Percentiles rank a stretch among this genome's conserved stretches.
Conservation (phyloP, 2,888 invertebrate species). For the Lasioglossum malachurum region DNA sequence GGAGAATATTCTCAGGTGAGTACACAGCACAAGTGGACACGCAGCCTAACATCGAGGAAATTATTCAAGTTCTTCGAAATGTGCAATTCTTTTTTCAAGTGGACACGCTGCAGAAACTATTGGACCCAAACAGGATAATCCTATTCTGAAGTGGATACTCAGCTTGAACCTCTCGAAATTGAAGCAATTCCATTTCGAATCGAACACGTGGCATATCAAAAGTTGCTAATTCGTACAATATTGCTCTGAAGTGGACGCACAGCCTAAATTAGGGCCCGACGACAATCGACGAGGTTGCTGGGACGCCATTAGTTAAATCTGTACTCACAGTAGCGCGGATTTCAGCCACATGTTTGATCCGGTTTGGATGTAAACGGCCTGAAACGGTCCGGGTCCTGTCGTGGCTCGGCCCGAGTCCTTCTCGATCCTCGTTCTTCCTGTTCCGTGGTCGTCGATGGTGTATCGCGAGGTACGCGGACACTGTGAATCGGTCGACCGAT, state of each 20-base stretch:
- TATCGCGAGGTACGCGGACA: not conserved
- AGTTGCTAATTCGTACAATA: not conserved
- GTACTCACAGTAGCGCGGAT: conserved; percentile 81
- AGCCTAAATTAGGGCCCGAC: not conserved
- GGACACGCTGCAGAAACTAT: not conserved
- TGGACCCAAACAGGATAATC: not conserved
- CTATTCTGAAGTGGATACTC: not conserved
- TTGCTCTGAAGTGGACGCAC: not conserved
- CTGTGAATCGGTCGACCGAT: not conserved
- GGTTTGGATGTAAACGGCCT: not conserved
- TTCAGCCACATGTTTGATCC: conserved; percentile 81
- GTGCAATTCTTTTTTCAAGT: not conserved
- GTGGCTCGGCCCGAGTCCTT: not conserved
- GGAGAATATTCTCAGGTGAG: not conserved
- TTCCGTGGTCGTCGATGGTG: not conserved
- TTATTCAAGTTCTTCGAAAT: not conserved
- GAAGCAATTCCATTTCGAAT: not conserved
- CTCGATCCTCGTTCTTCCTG: conserved; percentile 30
- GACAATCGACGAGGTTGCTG: not conserved
- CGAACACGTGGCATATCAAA: not conserved
- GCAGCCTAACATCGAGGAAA: not conserved
- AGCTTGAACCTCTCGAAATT: not conserved
- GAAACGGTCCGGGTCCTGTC: conserved; percentile 36
- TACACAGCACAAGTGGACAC: not conserved
- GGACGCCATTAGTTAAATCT: not conserved